These are phyloP conservation scores for Ictidomys tridecemlineatus DNA, from an alignment of 2,113 vertebrate species.

Conservation along the genomic window DNA sequence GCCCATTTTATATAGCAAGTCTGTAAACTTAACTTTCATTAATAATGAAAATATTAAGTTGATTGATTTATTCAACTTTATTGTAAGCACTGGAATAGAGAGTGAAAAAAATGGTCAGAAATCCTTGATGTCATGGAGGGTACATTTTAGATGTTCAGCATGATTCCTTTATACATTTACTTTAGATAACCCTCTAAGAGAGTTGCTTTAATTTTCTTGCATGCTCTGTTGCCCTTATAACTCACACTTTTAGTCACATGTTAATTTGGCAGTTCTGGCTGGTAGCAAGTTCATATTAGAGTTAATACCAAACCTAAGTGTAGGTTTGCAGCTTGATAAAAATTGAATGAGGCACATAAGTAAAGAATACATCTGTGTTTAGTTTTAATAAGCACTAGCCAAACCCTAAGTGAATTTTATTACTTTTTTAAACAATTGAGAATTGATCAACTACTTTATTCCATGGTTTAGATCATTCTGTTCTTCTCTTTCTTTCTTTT, in stretches of 20 bases:
- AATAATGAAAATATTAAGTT: slow-evolving; percentile 45
- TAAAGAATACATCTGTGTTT: slow-evolving; percentile 33
- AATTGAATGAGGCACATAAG: background rate
- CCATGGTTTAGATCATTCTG: background rate
- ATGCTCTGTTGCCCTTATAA: slow-evolving; percentile 49
- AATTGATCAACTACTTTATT: slow-evolving; percentile 27
- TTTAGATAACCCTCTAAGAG: background rate
- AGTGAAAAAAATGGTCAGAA: background rate
- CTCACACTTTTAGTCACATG: slow-evolving; percentile 49
- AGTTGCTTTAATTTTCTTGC: slow-evolving; percentile 53
- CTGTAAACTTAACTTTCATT: slow-evolving; percentile 50
- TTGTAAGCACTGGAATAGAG: background rate
- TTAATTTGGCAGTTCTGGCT: slow-evolving; percentile 55
- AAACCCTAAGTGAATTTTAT: background rate
- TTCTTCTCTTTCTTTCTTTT: background rate
- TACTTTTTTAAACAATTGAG: background rate
- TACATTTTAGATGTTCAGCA: background rate
- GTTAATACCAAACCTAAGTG: slow-evolving; percentile 65
- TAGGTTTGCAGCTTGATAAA: slow-evolving; percentile 51
- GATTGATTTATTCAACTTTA: slow-evolving; percentile 13
- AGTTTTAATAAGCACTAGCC: slow-evolving; percentile 26
- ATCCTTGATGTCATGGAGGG: background rate
- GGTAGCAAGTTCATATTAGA: slow-evolving; percentile 44
- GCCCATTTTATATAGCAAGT: background rate
- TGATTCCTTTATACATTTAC: background rate